Evolutionary conservation across 2,888 invertebrate genomes (phyloP), one percentile per base, ranked within the genome.

Genomic region (Amphimallon solstitiale): DNA sequence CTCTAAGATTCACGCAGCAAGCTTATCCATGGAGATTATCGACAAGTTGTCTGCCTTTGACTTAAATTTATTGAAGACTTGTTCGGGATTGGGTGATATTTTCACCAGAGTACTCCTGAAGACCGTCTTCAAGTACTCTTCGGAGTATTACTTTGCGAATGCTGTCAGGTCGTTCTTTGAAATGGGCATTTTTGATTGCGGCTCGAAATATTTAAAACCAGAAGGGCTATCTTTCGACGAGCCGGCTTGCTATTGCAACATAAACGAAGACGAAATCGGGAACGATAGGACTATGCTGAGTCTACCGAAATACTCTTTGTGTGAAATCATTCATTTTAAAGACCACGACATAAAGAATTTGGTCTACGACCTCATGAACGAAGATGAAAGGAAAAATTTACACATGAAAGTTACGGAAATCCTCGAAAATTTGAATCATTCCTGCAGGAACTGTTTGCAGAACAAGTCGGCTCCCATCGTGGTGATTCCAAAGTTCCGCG

Each of bases 301-400:
- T 2, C 75, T 86, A 46, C 86, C 87, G 0, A 82, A 82, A 71
- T 86, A 87, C 71, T 86, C 87, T 5, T 85, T 84, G 76, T 89
- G 89, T 74, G 86, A 85, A 75, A 77, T 86, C 7, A 80, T 88
- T 75, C 85, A 84, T 74, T 89, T 89, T 73, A 84, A 83, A 76
- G 85, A 83, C 68, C 83, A 80, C 68, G 83, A 80, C 61, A 84
- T 87, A 40, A 82, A 85, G 70, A 81, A 82, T 66, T 82, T 85
- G 0, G 85, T 87, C 63, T 87, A 88, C 71, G 85, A 87, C 70
- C 74, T 86, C 29, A 76, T 88, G 17, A 84, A 86, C 0, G 77
- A 84, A 6, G 85, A 85, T 70, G 86, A 88, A 70, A 86, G 84
- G 71, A 86, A 84, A 70, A 85, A 86, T 72, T 84, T 87, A 72